These are phyloP conservation scores for Coelopa pilipes DNA, from an alignment of 2,888 invertebrate species.

Conservation along the genomic window DNA sequence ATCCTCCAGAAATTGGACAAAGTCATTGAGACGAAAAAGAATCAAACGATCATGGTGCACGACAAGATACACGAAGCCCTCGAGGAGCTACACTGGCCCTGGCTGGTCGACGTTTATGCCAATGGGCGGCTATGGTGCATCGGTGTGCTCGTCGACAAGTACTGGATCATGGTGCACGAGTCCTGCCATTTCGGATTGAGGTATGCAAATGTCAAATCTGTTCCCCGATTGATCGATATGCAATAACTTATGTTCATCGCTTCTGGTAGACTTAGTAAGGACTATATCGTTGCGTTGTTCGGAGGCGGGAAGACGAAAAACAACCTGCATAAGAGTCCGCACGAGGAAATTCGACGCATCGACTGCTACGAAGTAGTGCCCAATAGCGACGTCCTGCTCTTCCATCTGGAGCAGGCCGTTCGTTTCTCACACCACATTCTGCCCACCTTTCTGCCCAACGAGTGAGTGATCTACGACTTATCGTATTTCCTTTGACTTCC, in stretches of 20 bases:
- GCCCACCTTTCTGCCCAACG: conserved; percentile 71
- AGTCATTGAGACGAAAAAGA: conserved; percentile 56
- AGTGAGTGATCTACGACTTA: conserved; percentile 62
- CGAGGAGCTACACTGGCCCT: conserved; percentile 71
- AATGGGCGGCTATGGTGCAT: conserved; percentile 78
- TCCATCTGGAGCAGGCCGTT: conserved; percentile 73
- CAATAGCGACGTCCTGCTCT: conserved; percentile 71
- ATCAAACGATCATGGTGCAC: conserved; percentile 57
- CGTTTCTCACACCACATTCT: conserved; percentile 74
- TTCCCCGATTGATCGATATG: neutral
- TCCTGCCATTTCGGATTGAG: conserved; percentile 67
- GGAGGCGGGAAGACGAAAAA: conserved; percentile 75
- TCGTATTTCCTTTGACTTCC: neutral
- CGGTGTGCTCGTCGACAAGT: conserved; percentile 74
- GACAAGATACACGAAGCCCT: conserved; percentile 58
- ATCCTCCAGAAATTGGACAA: conserved; percentile 54
- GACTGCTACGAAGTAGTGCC: conserved; percentile 71
- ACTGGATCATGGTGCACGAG: conserved; percentile 75
- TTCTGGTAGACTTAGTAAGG: conserved; percentile 68
- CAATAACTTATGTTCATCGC: neutral
- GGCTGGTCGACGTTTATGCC: conserved; percentile 78
- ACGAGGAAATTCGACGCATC: conserved; percentile 77
- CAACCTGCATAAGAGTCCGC: conserved; percentile 71
- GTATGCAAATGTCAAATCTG: conserved; percentile 45
- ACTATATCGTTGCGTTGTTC: conserved; percentile 74